Conservation (phyloP, 2,113 vertebrate species). For the Pollachius pollachius region DNA sequence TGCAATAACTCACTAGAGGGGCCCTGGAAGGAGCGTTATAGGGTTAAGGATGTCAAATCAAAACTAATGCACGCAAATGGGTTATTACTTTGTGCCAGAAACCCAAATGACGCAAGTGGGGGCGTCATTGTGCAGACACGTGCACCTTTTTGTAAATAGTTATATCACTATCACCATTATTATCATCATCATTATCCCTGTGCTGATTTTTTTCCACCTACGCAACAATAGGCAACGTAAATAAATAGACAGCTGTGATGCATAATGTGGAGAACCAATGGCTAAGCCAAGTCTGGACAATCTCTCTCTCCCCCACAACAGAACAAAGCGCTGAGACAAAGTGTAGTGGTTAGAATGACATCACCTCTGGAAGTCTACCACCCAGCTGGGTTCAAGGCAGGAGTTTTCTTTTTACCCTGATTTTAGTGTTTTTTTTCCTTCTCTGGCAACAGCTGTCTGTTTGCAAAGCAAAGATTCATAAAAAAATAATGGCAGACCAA, state of each 20-base stretch:
- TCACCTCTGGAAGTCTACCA: constrained; percentile 58
- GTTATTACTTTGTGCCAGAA: too few relatives aligned
- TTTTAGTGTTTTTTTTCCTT: constrained; percentile 28
- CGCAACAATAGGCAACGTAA: too few relatives aligned
- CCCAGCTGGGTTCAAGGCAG: constrained; percentile 48
- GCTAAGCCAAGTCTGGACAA: constrained; percentile 24
- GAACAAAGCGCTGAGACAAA: constrained; percentile 61
- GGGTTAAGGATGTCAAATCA: not conserved
- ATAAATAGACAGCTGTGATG: too few relatives aligned
- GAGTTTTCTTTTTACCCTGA: constrained; percentile 32
- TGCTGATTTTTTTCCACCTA: too few relatives aligned
- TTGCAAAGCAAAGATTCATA: constrained; percentile 50
- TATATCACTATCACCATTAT: too few relatives aligned
- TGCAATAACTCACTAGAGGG: constrained; percentile 48
- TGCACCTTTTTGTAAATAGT: too few relatives aligned
- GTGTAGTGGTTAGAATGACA: constrained; percentile 61
- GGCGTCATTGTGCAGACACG: too few relatives aligned
- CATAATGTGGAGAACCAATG: constrained; percentile 41
- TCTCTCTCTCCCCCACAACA: constrained; percentile 29
- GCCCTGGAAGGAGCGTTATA: not conserved
- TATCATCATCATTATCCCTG: too few relatives aligned
- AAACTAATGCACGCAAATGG: not conserved
- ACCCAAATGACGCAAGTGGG: too few relatives aligned
- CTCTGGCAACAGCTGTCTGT: constrained; percentile 32
- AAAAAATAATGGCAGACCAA: constrained; percentile 46